Evolutionary conservation across 1,140 invertebrate genomes (phyloP).

Genomic region (Formica selysi): DNA sequence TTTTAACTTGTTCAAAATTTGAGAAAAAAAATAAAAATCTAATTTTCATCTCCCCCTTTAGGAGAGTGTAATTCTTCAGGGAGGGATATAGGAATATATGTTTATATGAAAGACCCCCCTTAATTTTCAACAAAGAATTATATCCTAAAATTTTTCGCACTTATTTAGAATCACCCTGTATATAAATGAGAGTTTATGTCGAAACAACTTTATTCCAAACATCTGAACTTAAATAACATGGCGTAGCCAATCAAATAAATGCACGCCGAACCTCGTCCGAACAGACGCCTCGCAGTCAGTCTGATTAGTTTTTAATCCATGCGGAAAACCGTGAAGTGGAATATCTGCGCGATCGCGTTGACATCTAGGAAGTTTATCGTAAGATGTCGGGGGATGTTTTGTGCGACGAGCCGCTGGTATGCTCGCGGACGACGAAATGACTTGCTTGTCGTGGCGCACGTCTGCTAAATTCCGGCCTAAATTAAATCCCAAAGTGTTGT

Average conservation of each 20-base stretch:
- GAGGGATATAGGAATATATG: no score
- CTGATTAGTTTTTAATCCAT: background rate
- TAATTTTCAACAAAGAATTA: no score
- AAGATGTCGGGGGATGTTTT: slow-evolving; percentile 85
- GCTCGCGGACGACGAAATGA: slow-evolving; percentile 81
- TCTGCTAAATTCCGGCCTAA: slow-evolving; percentile 80
- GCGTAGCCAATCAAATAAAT: background rate
- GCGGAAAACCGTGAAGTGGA: slow-evolving; percentile 44
- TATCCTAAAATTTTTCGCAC: no score
- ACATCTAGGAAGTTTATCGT: slow-evolving; percentile 80
- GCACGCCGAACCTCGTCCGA: background rate
- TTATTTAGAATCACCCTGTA: no score
- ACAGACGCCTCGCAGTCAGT: background rate
- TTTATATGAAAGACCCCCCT: no score
- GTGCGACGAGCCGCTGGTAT: slow-evolving; percentile 79
- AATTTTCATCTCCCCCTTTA: no score
- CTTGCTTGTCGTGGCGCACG: slow-evolving; percentile 77
- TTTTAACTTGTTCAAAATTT: no score
- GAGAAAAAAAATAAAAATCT: no score
- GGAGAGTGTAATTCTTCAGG: no score
- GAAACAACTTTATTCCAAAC: background rate
- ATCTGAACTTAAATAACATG: background rate
- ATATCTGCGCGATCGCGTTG: slow-evolving; percentile 65
- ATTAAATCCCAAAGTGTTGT: slow-evolving; percentile 67
- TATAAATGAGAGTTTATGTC: background rate